These are phyloP conservation scores for Gallinago undulata DNA, from an alignment of 2,113 vertebrate genomes.

Conservation along the genomic window DNA sequence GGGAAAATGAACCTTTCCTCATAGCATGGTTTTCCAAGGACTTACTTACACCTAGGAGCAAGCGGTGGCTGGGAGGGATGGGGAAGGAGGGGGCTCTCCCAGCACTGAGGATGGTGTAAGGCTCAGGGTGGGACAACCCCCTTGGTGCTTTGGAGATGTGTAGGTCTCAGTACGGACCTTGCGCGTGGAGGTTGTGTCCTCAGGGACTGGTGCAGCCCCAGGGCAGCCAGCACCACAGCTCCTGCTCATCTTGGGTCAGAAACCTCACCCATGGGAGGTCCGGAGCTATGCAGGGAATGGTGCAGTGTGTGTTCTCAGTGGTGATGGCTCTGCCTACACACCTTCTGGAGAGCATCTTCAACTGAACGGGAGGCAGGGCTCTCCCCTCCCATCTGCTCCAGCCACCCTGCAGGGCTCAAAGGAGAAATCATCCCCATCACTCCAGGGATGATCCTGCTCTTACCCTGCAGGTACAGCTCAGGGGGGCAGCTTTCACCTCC, in stretches of 20 bases:
- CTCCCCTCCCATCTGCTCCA: background rate
- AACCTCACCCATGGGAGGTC: fast-evolving
- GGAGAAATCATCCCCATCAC: background rate
- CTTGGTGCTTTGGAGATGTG: background rate
- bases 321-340: background rate
- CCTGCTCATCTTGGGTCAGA: background rate
- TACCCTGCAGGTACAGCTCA: background rate
- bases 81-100: background rate
- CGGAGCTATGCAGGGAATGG: fast-evolving
- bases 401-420: background rate
- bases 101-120: fast-evolving
- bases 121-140: background rate
- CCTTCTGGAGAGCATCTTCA: background rate
- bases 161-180: background rate
- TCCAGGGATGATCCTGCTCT: background rate
- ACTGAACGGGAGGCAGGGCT: background rate
- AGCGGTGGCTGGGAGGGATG: background rate
- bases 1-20: background rate
- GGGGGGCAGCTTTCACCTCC: background rate
- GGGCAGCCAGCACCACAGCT: fast-evolving
- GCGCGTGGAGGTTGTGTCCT: background rate
- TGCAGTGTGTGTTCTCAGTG: background rate
- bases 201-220: background rate
- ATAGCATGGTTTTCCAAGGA: background rate
- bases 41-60: background rate